Evolutionary conservation across 2,888 invertebrate genomes (phyloP), one percentile per base, ranked within the genome.

Genomic region (Oscheius sp.): DNA sequence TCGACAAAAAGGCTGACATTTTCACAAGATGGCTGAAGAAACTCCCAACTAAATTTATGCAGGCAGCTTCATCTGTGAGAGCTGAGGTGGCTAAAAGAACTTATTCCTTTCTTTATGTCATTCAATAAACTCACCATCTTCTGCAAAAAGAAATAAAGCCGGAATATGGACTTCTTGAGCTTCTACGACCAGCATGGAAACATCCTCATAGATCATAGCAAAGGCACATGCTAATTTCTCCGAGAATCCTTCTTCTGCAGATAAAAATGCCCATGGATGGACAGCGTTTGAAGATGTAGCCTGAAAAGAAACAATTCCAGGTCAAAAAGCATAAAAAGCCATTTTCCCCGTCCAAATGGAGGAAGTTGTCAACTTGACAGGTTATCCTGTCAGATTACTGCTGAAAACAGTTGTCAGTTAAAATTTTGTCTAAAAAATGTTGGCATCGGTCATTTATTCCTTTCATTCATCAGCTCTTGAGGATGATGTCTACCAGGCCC

Each of bases 131-230:
- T 13, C 0, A 72, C 72, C 66, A 27, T 72, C 66, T 72, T 72
- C 72, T 12, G 58, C 66, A 43, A 66, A 72, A 13, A 72, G 66
- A 21, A 66, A 21, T 5, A 72, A 45, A 2, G 56, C 45, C 3
- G 72, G 72, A 12, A 66, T 13, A 55, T 72, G 55, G 13, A 41
- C 66, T 9, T 64, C 64, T 6, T 53, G 25, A 13, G 66, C 66
- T 21, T 72, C 55, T n/a, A 53, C 18, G 25, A 53, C 56, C 9
- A 72, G 56, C 18, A 21, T 53, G 23, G 23, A 41, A 18, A 58
- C 58, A 23, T 72, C 72, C 29, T 66, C 66, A 7, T 66, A 55
- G 7, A 72, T 46, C 27, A 18, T 53, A 16, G 72, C 56, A 16
- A 72, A 53, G 7, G 52, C 45, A 5, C 35, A n/a, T 12, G 52